Percentiles rank a stretch among this genome's conserved stretches.
phyloP scores from a whole-genome alignment of 2,797 vertebrate genomes.

The Bovichtus variegatus region DNA sequence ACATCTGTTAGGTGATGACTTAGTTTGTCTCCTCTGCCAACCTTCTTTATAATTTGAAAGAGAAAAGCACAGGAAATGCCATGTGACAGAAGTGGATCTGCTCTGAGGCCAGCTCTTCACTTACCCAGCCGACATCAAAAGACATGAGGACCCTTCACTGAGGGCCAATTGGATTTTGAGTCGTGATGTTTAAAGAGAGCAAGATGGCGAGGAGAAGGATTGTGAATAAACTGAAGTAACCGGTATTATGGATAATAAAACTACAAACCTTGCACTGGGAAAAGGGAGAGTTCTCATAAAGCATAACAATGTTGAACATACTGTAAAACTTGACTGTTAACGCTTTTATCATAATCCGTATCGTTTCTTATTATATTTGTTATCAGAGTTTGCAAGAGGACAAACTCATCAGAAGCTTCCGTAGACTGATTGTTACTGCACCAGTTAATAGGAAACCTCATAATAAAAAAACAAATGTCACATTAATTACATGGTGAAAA shows the following conservation, averaged over 20 bases:
- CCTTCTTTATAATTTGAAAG: slow-evolving; percentile 45
- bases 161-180: slow-evolving; percentile 57
- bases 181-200: slow-evolving; percentile 58
- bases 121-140: slow-evolving; percentile 64
- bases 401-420: background rate
- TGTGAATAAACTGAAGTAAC: slow-evolving; percentile 27
- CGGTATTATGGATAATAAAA: background rate
- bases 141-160: slow-evolving; percentile 65
- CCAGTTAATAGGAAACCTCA: background rate
- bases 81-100: slow-evolving; percentile 55
- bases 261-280: background rate
- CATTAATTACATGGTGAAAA: background rate
- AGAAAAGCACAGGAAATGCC: slow-evolving; percentile 55
- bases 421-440: background rate
- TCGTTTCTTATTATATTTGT: background rate
- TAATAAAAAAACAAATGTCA: background rate
- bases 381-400: background rate
- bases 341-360: background rate
- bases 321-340: background rate
- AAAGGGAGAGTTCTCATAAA: background rate
- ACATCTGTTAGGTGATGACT: slow-evolving; percentile 45
- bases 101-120: slow-evolving; percentile 60
- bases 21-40: slow-evolving; percentile 32
- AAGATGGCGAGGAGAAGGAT: slow-evolving; percentile 25
- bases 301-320: background rate